Conservation (phyloP, 2,888 invertebrate species). For the Allophyes oxyacanthae region DNA sequence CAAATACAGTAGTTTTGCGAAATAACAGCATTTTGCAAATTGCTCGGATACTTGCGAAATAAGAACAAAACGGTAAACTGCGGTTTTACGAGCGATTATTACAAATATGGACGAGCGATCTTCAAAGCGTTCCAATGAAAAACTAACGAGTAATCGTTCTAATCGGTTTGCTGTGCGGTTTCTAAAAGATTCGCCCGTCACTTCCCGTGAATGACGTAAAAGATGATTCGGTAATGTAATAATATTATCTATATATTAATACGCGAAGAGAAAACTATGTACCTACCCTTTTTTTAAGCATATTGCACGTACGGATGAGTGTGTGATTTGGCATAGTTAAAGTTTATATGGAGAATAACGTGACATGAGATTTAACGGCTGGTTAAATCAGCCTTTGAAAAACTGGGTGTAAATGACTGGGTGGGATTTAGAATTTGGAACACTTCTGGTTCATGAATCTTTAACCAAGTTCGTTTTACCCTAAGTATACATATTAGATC, state of each 20-base stretch:
- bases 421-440: too few relatives aligned
- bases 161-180: constrained; percentile 24
- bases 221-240: neutral
- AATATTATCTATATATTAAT: neutral
- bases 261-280: too few relatives aligned
- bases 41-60: constrained; percentile 32
- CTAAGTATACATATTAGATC: too few relatives aligned
- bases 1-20: constrained; percentile 9
- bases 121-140: constrained; percentile 37
- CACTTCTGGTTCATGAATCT: too few relatives aligned
- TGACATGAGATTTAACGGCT: too few relatives aligned
- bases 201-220: neutral
- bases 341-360: too few relatives aligned
- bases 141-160: constrained; percentile 29
- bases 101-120: constrained; percentile 26
- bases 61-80: constrained; percentile 24
- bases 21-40: constrained; percentile 25
- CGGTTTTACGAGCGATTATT: constrained; percentile 31
- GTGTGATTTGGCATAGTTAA: too few relatives aligned
- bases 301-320: too few relatives aligned
- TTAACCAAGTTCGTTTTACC: too few relatives aligned
- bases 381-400: too few relatives aligned
- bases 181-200: constrained; percentile 1
- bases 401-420: too few relatives aligned
- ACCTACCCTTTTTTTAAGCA: too few relatives aligned